Base-by-base conservation (phyloP, 2,797 vertebrate species). In the Trachurus trachurus region DNA sequence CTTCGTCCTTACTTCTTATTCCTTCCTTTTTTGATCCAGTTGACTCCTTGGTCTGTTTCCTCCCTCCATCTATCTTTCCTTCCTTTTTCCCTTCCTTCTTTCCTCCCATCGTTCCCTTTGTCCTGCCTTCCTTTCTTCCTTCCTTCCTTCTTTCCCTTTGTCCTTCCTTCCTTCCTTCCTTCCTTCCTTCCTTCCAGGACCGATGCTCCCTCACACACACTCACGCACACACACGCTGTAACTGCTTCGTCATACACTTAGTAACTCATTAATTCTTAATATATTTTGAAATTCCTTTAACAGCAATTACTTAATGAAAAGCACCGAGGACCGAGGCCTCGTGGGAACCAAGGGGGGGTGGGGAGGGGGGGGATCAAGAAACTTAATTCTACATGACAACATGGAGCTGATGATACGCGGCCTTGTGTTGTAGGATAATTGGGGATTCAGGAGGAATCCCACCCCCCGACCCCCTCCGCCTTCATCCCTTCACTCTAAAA, bases 361-460 rank as follows among this genome's bases (percentile, higher is more conserved):
- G 16, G 75, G 81, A 89, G 26, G 75, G 53, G 40, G 49, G 16
- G 75, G 81, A 89, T 88, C 85, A 89, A 85, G 87, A 85, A 86
- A 85, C 85, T 34, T 86, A 91, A 93, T 88, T 89, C 71, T 75
- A 63, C 87, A 78, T 84, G 82, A 93, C 89, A 93, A 91, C 84
- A 90, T 74, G 77, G 61, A 81, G 76, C 42, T 68, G 85, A 86
- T 66, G 85, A 86, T 66, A 71, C 71, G 62, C 29, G 67, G 76
- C 67, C 71, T 84, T 70, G 84, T 80, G 66, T 80, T 88, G 75
- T 39, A 57, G 65, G 78, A 88, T 92, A 92, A 93, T 85, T 83
- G 87, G 66, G 71, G 71, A 75, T 81, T 88, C 40, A 80, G 69
- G 85, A 71, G 71, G n/a, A 90, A 77, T 44, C 40, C 40, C 12